A percentile compares a stretch with the other conserved stretches of the same genome.
phyloP scores from a whole-genome alignment of 2,888 invertebrate genomes.

The Cephus pygmeus region DNA sequence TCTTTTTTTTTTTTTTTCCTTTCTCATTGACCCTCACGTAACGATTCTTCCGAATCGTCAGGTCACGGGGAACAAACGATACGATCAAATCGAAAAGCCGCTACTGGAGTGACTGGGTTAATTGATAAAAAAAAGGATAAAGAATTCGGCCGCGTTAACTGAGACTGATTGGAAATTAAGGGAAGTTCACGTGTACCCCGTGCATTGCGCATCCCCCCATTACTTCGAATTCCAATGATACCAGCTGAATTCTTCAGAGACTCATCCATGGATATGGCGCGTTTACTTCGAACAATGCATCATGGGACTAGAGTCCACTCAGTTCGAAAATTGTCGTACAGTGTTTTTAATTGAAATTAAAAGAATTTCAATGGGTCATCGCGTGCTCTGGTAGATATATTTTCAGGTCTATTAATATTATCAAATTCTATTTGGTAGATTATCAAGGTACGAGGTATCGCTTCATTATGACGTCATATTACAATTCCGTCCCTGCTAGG shows the following conservation, averaged over 20 bases:
- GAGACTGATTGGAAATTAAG: constrained; percentile 12
- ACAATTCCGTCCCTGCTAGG: background rate
- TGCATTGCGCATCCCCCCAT: background rate
- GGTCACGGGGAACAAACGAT: background rate
- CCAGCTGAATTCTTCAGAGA: background rate
- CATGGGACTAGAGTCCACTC: background rate
- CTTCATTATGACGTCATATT: background rate
- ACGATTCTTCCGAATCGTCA: constrained; percentile 6
- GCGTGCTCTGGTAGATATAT: background rate
- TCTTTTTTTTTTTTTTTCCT: background rate
- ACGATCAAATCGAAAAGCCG: constrained; percentile 8
- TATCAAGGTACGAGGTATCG: background rate
- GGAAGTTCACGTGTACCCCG: background rate
- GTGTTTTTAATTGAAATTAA: background rate
- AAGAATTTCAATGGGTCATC: background rate
- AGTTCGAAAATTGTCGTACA: background rate
- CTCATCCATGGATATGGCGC: background rate
- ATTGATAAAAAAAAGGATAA: background rate
- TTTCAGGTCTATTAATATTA: background rate
- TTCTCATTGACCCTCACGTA: constrained; percentile 1
- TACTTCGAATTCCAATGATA: background rate
- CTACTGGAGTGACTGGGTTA: background rate
- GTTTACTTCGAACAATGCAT: background rate
- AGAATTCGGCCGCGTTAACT: constrained; percentile 3
- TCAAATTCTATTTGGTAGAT: background rate